Percentiles rank a stretch among this genome's conserved stretches.
Conservation (phyloP, 2,113 vertebrate genomes). For the Eidolon helvum region DNA sequence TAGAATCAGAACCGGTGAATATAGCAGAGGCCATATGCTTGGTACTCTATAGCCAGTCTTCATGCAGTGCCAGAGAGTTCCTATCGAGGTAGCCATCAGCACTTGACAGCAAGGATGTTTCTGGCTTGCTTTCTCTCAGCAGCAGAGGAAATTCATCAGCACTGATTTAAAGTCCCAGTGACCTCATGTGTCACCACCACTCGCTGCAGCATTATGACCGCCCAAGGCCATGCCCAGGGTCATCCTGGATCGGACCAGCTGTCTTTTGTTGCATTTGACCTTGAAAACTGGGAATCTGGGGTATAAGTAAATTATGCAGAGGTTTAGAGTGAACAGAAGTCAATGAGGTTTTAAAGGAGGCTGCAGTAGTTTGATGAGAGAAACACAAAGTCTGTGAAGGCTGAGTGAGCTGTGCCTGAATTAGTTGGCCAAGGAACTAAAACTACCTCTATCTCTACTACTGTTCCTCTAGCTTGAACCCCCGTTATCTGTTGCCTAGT, state of each 20-base stretch:
- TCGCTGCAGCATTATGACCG: not conserved
- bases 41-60: not conserved
- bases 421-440: not conserved
- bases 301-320: constrained; percentile 42
- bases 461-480: not conserved
- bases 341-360: not conserved
- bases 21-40: not conserved
- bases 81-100: not conserved
- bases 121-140: not conserved
- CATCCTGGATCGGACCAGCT: constrained; percentile 29
- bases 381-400: not conserved
- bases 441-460: not conserved
- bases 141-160: constrained; percentile 24
- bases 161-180: constrained; percentile 44
- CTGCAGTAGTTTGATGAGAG: not conserved
- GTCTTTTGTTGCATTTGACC: constrained; percentile 66
- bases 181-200: constrained; percentile 36
- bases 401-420: not conserved
- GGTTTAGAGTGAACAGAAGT: constrained; percentile 4
- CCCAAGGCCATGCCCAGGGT: not conserved
- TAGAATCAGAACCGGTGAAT: not conserved
- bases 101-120: not conserved
- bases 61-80: not conserved
- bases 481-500: not conserved
- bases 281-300: constrained; percentile 39